Evolutionary conservation across 2,113 vertebrate species (phyloP), one percentile per base, ranked within the genome.

Genomic region (Corapipo altera): DNA sequence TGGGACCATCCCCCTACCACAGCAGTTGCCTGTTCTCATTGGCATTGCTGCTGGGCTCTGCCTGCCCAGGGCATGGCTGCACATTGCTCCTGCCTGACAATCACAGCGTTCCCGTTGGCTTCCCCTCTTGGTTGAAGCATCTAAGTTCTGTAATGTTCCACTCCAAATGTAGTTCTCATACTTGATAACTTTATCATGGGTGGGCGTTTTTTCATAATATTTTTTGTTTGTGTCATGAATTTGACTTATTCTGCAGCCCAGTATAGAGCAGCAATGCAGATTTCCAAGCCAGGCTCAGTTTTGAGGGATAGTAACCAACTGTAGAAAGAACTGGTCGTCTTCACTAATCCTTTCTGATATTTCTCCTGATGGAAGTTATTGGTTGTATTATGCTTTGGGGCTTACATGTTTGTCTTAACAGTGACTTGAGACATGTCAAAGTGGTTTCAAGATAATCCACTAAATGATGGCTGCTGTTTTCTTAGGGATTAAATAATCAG

Each of bases 1-100:
- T 13, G 2, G 43, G 20, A 16, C 41, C 13, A 4, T 44, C 6
- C 11, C 33, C 4, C 1, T 13, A 15, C 33, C 32, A 2, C 5
- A 35, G 32, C 20, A 75, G 7, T n/a, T 48, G 28, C 58, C 23
- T 11, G 20, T 18, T 52, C n/a, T 37, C 5, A 0, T 2, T 37
- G 8, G 20, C 1, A 3, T 28, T 9, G 10, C 52, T 74, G 28
- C 44, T 1, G 0, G 35, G 6, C 52, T 77, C 32, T 69, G 21
- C 37, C 41, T 15, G 12, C 37, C 14, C 11, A 19, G 26, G 26
- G 19, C 19, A 37, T 33, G 55, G 23, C 8, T 85, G 57, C 37
- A 8, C 13, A 0, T 27, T 32, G 5, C 37, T 79, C 21, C 77
- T 58, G 24, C 37, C 21, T 49, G n/a, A 20, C 24, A 2, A n/a